A percentile compares a stretch with the other conserved stretches of the same genome.
Evolutionary conservation across 2,797 vertebrate genomes (phyloP).

Genomic region (Numenius phaeopus): DNA sequence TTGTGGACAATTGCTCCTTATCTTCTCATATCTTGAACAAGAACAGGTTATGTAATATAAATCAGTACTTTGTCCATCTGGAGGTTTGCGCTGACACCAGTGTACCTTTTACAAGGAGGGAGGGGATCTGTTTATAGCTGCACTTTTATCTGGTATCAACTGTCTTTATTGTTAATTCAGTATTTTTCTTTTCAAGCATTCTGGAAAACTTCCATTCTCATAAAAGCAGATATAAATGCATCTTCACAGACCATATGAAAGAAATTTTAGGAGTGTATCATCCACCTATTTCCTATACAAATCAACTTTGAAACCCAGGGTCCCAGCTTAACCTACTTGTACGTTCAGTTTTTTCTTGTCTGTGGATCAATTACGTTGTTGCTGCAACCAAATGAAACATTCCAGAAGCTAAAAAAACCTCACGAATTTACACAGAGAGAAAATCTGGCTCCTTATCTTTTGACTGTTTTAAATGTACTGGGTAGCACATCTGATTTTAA

Average conservation of each 20-base stretch:
- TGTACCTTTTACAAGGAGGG: neutral
- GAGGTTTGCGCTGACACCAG: neutral
- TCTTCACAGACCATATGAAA: neutral
- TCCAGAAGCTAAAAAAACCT: neutral
- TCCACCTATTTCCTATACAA: neutral
- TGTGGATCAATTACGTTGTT: neutral
- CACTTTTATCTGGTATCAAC: neutral
- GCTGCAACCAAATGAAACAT: neutral
- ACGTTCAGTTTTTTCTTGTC: neutral
- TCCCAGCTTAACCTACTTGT: neutral
- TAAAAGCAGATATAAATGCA: neutral
- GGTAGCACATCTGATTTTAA: neutral
- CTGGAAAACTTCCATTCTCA: neutral
- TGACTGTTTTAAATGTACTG: neutral
- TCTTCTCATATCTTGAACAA: neutral
- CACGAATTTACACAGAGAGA: neutral
- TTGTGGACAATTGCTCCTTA: neutral
- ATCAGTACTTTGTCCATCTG: conserved; percentile 27
- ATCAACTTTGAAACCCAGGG: neutral
- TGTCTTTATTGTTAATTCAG: neutral
- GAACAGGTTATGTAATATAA: neutral
- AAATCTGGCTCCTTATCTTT: neutral
- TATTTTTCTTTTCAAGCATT: neutral
- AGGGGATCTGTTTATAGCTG: neutral
- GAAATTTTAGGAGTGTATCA: neutral